Conservation (phyloP, 2,113 vertebrate genomes). For the Tupaia chinensis region DNA sequence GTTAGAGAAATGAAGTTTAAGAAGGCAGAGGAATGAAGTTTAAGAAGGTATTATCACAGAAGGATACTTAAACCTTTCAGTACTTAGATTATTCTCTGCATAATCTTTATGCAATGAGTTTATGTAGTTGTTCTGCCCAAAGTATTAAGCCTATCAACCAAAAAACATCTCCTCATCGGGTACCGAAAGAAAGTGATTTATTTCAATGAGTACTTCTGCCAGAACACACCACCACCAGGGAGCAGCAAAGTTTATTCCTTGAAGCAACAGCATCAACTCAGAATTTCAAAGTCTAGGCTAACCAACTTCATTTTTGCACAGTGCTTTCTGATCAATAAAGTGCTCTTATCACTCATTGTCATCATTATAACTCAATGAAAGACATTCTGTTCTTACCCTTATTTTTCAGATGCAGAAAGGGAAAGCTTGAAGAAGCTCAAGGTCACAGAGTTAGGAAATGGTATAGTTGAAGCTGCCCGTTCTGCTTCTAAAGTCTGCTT, state of each 20-base stretch:
- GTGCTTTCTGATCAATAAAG: neutral
- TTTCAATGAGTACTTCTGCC: neutral
- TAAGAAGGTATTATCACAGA: neutral
- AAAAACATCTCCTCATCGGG: neutral
- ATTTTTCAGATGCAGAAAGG: slow-evolving; percentile 11
- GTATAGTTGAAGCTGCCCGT: neutral
- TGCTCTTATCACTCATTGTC: neutral
- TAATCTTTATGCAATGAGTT: neutral
- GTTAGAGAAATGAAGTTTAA: neutral
- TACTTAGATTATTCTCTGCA: neutral
- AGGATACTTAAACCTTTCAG: slow-evolving; percentile 8
- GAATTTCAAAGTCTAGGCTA: neutral
- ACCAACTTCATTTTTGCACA: neutral
- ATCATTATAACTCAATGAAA: neutral
- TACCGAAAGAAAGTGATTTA: neutral
- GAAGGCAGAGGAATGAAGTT: neutral
- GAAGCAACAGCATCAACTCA: neutral
- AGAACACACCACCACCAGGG: slow-evolving; percentile 18
- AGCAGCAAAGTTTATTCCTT: slow-evolving; percentile 40
- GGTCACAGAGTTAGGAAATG: neutral
- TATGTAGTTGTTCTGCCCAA: neutral
- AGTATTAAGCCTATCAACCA: neutral
- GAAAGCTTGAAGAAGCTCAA: neutral
- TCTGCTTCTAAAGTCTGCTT: neutral
- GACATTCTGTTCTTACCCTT: neutral